phyloP scores from a whole-genome alignment of 2,888 invertebrate genomes.

The Capitulum mitella region DNA sequence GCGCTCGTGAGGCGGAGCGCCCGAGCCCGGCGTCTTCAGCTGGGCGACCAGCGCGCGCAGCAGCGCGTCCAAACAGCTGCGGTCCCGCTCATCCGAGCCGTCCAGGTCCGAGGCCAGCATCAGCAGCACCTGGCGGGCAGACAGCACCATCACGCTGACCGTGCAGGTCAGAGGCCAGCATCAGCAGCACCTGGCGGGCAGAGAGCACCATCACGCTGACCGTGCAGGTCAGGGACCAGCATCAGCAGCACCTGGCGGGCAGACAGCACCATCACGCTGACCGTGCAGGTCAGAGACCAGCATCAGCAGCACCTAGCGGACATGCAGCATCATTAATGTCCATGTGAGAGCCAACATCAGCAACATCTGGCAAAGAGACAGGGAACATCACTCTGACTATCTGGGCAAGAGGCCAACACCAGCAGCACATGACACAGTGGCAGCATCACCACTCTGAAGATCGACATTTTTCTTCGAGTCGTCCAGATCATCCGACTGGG shows the following conservation, averaged over 20 bases:
- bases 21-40: constrained; percentile 40
- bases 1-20: constrained; percentile 53
- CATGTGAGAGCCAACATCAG: too few species aligned
- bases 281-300: constrained; percentile 49
- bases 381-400: too few species aligned
- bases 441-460: too few species aligned
- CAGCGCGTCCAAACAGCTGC: constrained; percentile 65
- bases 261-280: constrained; percentile 44
- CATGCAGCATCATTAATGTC: constrained; percentile 44
- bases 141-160: constrained; percentile 43
- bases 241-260: constrained; percentile 70
- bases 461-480: too few species aligned
- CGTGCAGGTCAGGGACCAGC: constrained; percentile 52
- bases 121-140: constrained; percentile 61
- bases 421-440: too few species aligned
- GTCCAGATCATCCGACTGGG: too few species aligned
- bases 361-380: too few species aligned
- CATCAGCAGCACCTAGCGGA: constrained; percentile 74
- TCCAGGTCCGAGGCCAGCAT: constrained; percentile 86
- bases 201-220: constrained; percentile 43
- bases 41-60: constrained; percentile 59
- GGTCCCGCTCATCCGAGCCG: constrained; percentile 71
- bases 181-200: constrained; percentile 66
- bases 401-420: too few species aligned
- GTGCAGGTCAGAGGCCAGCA: constrained; percentile 55